These are phyloP conservation scores for Plebejus melissa DNA, from an alignment of 2,888 invertebrate species.

Conservation along the genomic window DNA sequence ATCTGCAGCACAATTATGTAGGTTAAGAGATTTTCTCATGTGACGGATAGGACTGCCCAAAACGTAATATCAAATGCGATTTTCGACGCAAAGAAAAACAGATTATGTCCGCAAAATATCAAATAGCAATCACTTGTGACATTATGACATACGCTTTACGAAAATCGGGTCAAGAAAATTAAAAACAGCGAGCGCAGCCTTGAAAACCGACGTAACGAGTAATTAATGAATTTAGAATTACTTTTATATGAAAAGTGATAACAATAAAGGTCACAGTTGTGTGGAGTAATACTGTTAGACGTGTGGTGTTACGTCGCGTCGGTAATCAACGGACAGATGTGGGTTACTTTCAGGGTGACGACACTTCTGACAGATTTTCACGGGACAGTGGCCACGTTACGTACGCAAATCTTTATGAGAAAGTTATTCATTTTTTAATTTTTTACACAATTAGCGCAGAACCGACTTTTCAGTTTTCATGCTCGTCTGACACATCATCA, in stretches of 20 bases:
- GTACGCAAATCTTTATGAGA: too few relatives aligned
- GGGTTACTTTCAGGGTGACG: conserved; percentile 41
- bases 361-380: neutral
- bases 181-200: conserved; percentile 56
- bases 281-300: conserved; percentile 34
- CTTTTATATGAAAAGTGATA: conserved; percentile 34
- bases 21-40: neutral
- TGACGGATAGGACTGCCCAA: neutral
- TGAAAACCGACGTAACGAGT: conserved; percentile 37
- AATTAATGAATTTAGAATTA: conserved; percentile 31
- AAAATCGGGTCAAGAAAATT: conserved; percentile 71
- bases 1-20: neutral
- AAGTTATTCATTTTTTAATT: too few relatives aligned
- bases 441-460: too few relatives aligned
- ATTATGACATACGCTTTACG: conserved; percentile 43
- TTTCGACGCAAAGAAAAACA: neutral
- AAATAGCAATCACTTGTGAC: conserved; percentile 17
- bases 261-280: conserved; percentile 47
- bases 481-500: too few relatives aligned
- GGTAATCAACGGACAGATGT: conserved; percentile 55
- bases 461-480: too few relatives aligned
- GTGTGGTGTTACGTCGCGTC: conserved; percentile 43
- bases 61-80: neutral
- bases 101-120: conserved; percentile 2
- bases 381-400: neutral